These are phyloP conservation scores for Nyctereutes procyonoides DNA, from an alignment of 2,113 vertebrate genomes.

Conservation along the genomic window DNA sequence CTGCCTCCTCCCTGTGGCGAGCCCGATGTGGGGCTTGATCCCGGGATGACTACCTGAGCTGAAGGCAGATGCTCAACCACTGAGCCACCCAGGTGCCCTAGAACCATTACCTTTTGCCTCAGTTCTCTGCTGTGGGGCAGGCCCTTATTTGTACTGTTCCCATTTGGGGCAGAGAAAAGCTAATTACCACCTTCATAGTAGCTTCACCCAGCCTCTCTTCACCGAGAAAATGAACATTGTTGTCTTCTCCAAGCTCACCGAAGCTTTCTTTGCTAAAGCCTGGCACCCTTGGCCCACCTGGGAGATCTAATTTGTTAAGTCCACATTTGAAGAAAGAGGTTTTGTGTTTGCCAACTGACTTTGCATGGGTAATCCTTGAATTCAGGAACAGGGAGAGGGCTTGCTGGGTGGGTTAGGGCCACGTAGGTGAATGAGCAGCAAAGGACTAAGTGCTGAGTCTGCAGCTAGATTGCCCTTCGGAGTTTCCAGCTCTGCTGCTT, in stretches of 20 bases:
- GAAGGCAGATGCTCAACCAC: too few species aligned
- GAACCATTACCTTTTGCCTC: not conserved
- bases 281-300: not conserved
- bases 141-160: not conserved
- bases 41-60: too few species aligned
- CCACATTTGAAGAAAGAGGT: not conserved
- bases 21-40: too few species aligned
- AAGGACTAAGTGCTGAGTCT: not conserved
- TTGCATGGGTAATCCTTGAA: not conserved
- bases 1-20: not conserved
- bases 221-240: not conserved
- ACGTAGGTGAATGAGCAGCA: not conserved
- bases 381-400: not conserved
- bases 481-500: not conserved
- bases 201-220: not conserved
- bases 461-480: not conserved
- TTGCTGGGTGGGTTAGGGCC: not conserved
- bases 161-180: not conserved
- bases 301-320: not conserved
- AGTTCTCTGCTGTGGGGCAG: not conserved
- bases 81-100: not conserved
- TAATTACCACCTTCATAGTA: fast-evolving
- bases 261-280: not conserved
- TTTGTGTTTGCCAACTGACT: not conserved
- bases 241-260: not conserved